Conservation (phyloP, 2,113 vertebrate genomes). For the Rynchops niger region DNA sequence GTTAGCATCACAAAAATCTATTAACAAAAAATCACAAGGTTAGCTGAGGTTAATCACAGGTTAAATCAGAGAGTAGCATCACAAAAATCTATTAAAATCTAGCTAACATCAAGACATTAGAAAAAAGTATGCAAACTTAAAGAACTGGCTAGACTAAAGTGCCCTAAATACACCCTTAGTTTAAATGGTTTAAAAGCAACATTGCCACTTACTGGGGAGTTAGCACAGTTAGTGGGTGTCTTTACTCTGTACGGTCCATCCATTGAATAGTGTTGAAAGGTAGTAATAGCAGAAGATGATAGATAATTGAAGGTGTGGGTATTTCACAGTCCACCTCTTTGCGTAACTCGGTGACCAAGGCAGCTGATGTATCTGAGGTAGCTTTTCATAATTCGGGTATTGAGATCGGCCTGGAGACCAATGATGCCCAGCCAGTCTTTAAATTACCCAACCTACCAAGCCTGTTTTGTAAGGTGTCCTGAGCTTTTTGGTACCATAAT, state of each 20-base stretch:
- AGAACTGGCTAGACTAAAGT: not conserved
- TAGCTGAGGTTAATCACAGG: too few species aligned
- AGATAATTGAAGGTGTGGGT: not conserved
- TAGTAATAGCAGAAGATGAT: not conserved
- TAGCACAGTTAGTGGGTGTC: not conserved
- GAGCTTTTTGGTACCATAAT: not conserved
- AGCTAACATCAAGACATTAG: not conserved
- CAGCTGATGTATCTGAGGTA: not conserved
- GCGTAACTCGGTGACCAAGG: not conserved
- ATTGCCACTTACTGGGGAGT: not conserved
- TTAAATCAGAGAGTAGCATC: not conserved
- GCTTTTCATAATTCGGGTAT: not conserved
- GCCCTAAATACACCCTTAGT: not conserved
- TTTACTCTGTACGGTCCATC: not conserved
- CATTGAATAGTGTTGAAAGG: not conserved
- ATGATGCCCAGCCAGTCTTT: accelerated
- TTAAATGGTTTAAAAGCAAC: not conserved
- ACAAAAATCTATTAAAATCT: not conserved
- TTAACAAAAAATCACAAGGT: too few species aligned
- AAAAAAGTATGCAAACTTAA: not conserved
- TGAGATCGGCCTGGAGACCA: not conserved
- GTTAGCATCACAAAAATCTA: not conserved
- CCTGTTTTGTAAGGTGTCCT: not conserved
- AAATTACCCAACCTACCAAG: not conserved
- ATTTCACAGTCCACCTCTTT: not conserved